Percentiles rank a stretch among this genome's conserved stretches.
phyloP scores from a whole-genome alignment of 2,113 vertebrate genomes.

The Phrynosoma blainvillii region DNA sequence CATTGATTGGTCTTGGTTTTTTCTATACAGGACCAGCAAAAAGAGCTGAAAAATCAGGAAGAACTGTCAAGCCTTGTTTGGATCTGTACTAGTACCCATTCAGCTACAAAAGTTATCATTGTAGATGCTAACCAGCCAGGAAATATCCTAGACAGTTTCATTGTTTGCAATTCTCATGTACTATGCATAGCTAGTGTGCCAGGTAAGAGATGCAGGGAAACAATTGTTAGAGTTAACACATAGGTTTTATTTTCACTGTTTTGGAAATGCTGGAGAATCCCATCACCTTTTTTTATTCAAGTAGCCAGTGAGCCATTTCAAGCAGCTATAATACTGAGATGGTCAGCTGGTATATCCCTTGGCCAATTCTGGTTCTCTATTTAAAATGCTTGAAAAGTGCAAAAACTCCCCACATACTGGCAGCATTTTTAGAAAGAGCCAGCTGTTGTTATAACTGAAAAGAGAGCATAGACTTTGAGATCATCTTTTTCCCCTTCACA shows the following conservation, averaged over 20 bases:
- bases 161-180: constrained; percentile 92
- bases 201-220: constrained; percentile 75
- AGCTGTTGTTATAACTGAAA: background rate
- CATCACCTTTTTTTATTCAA: background rate
- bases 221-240: background rate
- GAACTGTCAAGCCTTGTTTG: constrained; percentile 96
- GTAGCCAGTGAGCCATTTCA: background rate
- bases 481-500: background rate
- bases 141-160: constrained; percentile 94
- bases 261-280: background rate
- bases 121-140: constrained; percentile 95
- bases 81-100: constrained; percentile 96
- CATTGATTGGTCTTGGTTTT: constrained; percentile 25
- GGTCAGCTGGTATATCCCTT: background rate
- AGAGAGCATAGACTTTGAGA: background rate
- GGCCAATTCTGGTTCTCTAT: background rate
- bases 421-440: background rate
- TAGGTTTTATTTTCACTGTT: background rate
- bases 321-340: background rate
- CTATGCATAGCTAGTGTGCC: constrained; percentile 95
- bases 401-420: background rate
- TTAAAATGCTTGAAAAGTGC: background rate
- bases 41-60: constrained; percentile 89
- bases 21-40: constrained; percentile 89
- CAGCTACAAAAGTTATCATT: constrained; percentile 92